Evolutionary conservation across 2,113 vertebrate genomes (phyloP).

Genomic region (Engystomops pustulosus): DNA sequence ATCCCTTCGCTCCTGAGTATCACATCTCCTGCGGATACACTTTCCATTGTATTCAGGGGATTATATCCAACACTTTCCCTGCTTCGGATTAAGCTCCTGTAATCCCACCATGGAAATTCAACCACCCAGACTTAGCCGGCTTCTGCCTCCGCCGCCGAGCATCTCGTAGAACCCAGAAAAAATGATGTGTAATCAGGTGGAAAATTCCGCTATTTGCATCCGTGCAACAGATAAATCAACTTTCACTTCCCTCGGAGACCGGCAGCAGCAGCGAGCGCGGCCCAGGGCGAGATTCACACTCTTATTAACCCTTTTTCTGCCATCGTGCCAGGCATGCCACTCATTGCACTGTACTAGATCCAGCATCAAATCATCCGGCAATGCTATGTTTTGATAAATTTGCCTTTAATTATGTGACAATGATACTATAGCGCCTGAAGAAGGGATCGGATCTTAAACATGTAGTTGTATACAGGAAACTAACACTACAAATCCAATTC

Average conservation of each 20-base stretch:
- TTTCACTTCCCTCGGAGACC: slow-evolving; percentile 77
- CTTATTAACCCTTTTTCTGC: slow-evolving; percentile 26
- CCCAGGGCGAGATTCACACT: not conserved
- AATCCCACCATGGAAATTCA: slow-evolving; percentile 24
- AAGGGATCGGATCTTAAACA: not conserved
- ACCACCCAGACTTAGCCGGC: slow-evolving; percentile 23
- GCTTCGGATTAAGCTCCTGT: slow-evolving; percentile 20
- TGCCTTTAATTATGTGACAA: not conserved
- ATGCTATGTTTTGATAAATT: too few species aligned
- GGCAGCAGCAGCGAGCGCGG: not conserved
- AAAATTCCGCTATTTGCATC: slow-evolving; percentile 79
- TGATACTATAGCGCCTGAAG: not conserved
- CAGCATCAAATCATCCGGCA: not conserved
- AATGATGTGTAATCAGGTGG: slow-evolving; percentile 72
- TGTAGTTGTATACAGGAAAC: too few species aligned
- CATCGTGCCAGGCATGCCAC: not conserved
- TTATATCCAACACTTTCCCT: slow-evolving; percentile 33
- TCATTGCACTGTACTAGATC: not conserved
- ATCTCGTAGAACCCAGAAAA: slow-evolving; percentile 71
- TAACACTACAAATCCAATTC: too few species aligned
- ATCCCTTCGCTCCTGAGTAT: slow-evolving; percentile 5
- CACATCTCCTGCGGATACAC: slow-evolving; percentile 29
- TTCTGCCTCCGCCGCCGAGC: slow-evolving; percentile 62
- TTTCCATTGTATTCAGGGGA: slow-evolving; percentile 38
- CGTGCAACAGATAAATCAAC: slow-evolving; percentile 72